These are phyloP conservation scores for Chaenogobius annularis DNA, from an alignment of 2,113 vertebrate species.

Conservation along the genomic window DNA sequence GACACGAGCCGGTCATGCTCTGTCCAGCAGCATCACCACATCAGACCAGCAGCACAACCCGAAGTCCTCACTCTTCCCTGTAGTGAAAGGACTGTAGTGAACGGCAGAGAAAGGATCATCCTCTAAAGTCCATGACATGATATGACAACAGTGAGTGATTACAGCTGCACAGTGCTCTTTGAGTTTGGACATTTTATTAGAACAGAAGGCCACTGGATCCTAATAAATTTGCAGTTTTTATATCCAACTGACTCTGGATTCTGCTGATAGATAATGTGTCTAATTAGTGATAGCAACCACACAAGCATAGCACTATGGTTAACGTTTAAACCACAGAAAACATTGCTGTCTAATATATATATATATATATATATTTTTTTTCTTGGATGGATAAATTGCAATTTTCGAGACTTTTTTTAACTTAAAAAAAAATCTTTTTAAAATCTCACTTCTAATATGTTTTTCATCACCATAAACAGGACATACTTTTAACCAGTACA, in stretches of 20 bases:
- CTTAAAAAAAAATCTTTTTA: too few relatives aligned
- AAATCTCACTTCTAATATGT: too few relatives aligned
- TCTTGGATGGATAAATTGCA: too few relatives aligned
- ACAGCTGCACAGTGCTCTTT: neutral
- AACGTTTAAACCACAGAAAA: too few relatives aligned
- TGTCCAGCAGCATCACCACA: conserved; percentile 19
- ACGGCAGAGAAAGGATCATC: neutral
- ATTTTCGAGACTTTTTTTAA: too few relatives aligned
- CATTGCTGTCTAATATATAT: too few relatives aligned
- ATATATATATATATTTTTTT: too few relatives aligned
- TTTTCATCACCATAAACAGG: too few relatives aligned
- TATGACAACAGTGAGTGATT: neutral
- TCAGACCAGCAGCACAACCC: conserved; percentile 22
- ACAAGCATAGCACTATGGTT: too few relatives aligned
- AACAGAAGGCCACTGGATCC: neutral
- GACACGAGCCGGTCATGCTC: conserved; percentile 41
- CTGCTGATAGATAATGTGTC: neutral
- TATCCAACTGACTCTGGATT: neutral
- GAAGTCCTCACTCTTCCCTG: conserved; percentile 6
- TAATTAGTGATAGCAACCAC: too few relatives aligned
- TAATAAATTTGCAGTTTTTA: neutral
- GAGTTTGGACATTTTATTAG: too few relatives aligned
- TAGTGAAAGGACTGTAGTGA: conserved; percentile 8
- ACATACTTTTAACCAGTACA: too few relatives aligned
- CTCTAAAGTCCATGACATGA: neutral